These are phyloP conservation scores for Herpetotheres cachinnans DNA, from an alignment of 2,113 vertebrate species.

Conservation along the genomic window DNA sequence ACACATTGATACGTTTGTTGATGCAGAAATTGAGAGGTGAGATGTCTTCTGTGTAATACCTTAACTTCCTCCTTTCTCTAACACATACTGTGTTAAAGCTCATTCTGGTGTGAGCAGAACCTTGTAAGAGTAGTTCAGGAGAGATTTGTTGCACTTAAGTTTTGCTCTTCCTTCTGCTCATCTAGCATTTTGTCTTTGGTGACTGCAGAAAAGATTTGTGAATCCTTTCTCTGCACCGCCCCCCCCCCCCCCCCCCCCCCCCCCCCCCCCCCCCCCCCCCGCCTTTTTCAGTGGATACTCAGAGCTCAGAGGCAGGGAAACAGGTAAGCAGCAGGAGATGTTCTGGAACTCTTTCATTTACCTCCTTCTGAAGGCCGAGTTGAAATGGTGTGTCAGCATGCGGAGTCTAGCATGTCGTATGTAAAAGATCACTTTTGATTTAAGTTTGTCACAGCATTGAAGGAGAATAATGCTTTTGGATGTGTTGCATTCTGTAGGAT, in stretches of 20 bases:
- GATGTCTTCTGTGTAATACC: neutral
- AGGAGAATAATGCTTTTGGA: neutral
- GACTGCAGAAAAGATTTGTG: neutral
- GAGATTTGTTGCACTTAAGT: neutral
- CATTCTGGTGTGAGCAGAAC: neutral
- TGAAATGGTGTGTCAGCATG: neutral
- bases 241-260: rapidly evolving
- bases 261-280: rapidly evolving
- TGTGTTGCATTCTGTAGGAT: rapidly evolving
- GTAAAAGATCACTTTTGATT: neutral
- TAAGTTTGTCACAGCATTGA: neutral
- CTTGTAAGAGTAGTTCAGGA: neutral
- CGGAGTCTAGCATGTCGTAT: neutral
- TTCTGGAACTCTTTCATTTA: neutral
- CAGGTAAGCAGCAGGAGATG: neutral
- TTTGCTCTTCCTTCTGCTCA: neutral
- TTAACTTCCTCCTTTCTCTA: neutral
- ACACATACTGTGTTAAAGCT: neutral
- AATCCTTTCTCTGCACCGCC: rapidly evolving
- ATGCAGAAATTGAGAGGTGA: neutral
- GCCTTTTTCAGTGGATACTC: neutral
- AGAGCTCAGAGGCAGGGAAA: neutral
- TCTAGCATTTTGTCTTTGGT: neutral
- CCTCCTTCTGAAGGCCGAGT: rapidly evolving
- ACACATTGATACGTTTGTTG: neutral